phyloP scores from a whole-genome alignment of 2,888 invertebrate genomes.

The Diadromus collaris region DNA sequence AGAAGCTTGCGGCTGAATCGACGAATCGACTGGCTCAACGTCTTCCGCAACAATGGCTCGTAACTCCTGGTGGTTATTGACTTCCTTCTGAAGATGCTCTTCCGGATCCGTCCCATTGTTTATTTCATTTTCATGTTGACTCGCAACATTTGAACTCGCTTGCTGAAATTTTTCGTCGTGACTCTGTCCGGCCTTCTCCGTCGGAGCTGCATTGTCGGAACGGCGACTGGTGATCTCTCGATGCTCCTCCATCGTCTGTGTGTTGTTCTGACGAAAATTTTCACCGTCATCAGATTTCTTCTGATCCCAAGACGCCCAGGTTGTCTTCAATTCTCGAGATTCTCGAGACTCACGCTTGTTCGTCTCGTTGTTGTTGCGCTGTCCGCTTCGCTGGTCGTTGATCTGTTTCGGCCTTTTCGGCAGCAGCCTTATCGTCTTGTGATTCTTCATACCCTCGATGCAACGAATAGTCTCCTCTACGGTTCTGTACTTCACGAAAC shows the following conservation, averaged over 20 bases:
- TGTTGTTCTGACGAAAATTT: not conserved
- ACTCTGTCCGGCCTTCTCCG: not conserved
- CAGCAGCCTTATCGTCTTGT: conserved; percentile 47
- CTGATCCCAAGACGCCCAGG: not conserved
- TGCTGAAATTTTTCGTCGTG: not conserved
- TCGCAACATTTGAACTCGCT: not conserved
- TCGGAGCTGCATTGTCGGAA: not conserved
- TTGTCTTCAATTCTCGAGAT: not conserved
- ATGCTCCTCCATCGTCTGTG: not conserved
- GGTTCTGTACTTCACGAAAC: conserved; percentile 66
- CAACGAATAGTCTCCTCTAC: conserved; percentile 56
- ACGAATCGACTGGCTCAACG: not conserved
- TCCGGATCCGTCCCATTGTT: not conserved
- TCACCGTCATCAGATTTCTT: conserved; percentile 4
- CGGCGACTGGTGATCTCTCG: not conserved
- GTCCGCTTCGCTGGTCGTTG: not conserved
- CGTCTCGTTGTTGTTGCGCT: conserved; percentile 4
- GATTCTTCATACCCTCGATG: conserved; percentile 48
- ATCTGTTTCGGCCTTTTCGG: conserved; percentile 45
- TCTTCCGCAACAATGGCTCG: not conserved
- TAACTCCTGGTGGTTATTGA: not conserved
- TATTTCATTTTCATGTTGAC: not conserved
- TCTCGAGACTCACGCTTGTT: not conserved
- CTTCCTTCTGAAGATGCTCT: not conserved
- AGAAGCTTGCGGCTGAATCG: not conserved